Percentiles rank a stretch among this genome's conserved stretches.
These are phyloP conservation scores for Sebastolobus altivelis DNA, from an alignment of 2,797 vertebrate genomes.

Conservation along the genomic window DNA sequence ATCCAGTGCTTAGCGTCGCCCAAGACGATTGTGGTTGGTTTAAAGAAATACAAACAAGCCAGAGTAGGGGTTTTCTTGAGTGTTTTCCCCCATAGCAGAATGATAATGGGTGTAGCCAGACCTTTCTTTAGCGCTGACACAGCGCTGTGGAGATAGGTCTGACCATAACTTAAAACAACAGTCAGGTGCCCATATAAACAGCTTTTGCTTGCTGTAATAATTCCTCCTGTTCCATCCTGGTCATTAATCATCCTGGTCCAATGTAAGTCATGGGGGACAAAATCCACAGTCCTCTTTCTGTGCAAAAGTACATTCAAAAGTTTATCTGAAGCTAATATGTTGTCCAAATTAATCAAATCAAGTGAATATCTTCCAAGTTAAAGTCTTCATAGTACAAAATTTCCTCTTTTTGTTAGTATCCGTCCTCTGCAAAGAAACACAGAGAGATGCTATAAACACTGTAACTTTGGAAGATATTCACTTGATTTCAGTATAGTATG, in stretches of 20 bases:
- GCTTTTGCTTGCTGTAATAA: background rate
- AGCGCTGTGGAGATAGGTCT: no score
- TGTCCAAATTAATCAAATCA: background rate
- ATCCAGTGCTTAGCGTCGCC: background rate
- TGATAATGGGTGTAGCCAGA: no score
- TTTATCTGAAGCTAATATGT: background rate
- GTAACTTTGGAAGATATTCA: background rate
- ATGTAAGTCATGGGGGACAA: background rate
- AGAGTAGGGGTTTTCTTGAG: no score
- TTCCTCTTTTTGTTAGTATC: background rate
- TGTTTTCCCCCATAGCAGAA: no score
- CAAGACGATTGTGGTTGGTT: background rate
- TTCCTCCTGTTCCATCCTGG: background rate
- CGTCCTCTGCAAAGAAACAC: background rate
- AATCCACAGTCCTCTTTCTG: no score
- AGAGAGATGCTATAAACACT: background rate
- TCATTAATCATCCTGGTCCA: background rate
- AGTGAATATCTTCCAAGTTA: background rate
- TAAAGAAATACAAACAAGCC: background rate
- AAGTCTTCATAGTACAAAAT: background rate
- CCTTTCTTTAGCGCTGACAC: no score
- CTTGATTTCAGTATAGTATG: background rate
- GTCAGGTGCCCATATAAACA: background rate
- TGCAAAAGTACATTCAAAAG: background rate
- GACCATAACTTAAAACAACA: rapidly evolving